Evolutionary conservation across 1,140 invertebrate genomes (phyloP), one percentile per base, ranked within the genome.

Genomic region (Pseudomyrmex gracilis): DNA sequence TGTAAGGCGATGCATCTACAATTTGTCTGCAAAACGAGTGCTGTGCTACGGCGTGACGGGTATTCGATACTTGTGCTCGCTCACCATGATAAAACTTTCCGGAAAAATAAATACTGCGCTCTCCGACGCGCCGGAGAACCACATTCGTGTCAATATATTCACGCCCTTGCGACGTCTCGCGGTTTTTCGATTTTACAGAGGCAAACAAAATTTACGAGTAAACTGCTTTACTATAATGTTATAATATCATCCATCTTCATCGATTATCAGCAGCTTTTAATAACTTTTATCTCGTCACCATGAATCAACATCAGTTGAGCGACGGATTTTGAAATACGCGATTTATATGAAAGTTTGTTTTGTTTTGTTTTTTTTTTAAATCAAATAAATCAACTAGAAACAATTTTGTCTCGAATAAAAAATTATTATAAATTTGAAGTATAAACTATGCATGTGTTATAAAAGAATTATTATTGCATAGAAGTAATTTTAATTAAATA

Each of bases 161-260:
- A 55, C 64, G 24, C 45, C 13, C 51, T 17, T 13, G 22, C 49
- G 53, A 58, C 47, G 80, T 24, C 60, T 76, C 85, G 80, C 58
- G 67, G 86, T 87, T 87, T 87, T 84, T 87, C 86, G 73, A 87
- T 87, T 83, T 84, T 82, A 24, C 66, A 53, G 67, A n/a, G 43
- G 73, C 57, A 87, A 87, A 87, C 85, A 87, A 87, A 86, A 83
- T 87, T 87, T 87, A 87, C 63, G 86, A 84, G 60, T 73, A 87
- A 87, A 87, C 66, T 51, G 85, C 74, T 87, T 71, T 57, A 58
- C 20, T 58, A 85, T 87, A 84, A 87, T 82, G 85, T 80, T 80
- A 87, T 86, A 84, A 84, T 83, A 58, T 71, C 85, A 87, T 87
- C 85, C 86, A 87, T 87, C 86, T 85, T 87, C 86, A 87, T 87